phyloP scores from a whole-genome alignment of 2,113 vertebrate species.

The Leptobrachium ailaonicum region DNA sequence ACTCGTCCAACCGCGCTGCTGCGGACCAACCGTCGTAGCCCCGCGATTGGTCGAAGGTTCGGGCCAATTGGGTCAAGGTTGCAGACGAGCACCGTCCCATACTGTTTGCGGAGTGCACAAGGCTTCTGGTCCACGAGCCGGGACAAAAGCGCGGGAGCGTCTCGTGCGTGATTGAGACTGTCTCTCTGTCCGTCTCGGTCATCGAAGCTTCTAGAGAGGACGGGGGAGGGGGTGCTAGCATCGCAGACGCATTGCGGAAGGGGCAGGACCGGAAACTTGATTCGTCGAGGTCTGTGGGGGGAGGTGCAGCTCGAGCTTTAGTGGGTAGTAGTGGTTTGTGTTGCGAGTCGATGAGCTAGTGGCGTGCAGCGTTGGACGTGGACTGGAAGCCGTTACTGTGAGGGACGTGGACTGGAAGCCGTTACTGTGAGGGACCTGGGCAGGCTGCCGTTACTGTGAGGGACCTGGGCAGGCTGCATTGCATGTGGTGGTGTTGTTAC shows the following conservation, averaged over 20 bases:
- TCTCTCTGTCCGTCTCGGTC: not conserved
- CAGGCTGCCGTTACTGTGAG: not conserved
- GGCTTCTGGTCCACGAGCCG: not conserved
- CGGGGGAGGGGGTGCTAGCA: too few relatives aligned
- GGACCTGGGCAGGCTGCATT: too few relatives aligned
- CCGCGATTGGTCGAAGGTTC: not conserved
- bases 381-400: not conserved
- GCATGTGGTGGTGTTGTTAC: too few relatives aligned
- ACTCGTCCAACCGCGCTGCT: not conserved
- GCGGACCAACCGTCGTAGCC: not conserved
- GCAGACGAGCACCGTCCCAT: not conserved
- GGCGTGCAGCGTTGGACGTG: not conserved
- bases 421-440: not conserved
- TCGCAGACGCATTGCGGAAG: conserved; percentile 35
- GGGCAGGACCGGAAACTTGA: not conserved
- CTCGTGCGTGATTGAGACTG: not conserved
- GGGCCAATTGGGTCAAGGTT: not conserved
- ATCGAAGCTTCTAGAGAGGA: too few relatives aligned
- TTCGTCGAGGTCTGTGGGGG: not conserved
- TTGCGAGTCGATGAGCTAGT: not conserved
- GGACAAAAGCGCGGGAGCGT: not conserved
- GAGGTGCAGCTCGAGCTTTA: not conserved
- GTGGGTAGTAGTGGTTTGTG: not conserved
- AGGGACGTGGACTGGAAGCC: not conserved
- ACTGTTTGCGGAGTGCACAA: not conserved